Conservation (phyloP, 2,113 vertebrate species). For the Eleginops maclovinus region DNA sequence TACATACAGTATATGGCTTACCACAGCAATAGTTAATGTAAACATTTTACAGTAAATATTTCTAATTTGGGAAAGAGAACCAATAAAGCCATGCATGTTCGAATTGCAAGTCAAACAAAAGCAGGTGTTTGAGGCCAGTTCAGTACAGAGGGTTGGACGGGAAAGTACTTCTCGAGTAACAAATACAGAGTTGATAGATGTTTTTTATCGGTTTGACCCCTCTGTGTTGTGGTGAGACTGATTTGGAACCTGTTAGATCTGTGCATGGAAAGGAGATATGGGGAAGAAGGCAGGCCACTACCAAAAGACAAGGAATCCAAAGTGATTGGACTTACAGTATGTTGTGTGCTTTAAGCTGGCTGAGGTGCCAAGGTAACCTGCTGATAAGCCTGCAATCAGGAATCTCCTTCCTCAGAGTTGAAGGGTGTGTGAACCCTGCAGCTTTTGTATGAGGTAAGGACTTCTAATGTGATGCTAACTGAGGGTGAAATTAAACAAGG, state of each 20-base stretch:
- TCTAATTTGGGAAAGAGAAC: too few relatives aligned
- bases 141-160: too few relatives aligned
- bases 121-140: too few relatives aligned
- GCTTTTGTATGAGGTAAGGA: conserved; percentile 2
- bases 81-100: too few relatives aligned
- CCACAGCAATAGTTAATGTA: background rate
- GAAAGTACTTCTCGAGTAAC: too few relatives aligned
- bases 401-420: background rate
- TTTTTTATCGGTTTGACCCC: background rate
- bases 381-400: background rate
- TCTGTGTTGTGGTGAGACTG: background rate
- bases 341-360: background rate
- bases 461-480: background rate
- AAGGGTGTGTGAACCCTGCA: conserved; percentile 3
- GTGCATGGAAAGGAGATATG: background rate
- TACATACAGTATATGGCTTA: background rate
- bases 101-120: too few relatives aligned
- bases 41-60: too few relatives aligned
- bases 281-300: background rate
- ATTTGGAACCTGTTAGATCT: background rate
- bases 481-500: background rate
- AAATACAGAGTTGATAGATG: background rate
- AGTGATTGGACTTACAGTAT: background rate
- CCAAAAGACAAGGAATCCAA: background rate
- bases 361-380: background rate